phyloP scores from a whole-genome alignment of 64 coral and sea anemone species.

The Cladopsammia gracilis region DNA sequence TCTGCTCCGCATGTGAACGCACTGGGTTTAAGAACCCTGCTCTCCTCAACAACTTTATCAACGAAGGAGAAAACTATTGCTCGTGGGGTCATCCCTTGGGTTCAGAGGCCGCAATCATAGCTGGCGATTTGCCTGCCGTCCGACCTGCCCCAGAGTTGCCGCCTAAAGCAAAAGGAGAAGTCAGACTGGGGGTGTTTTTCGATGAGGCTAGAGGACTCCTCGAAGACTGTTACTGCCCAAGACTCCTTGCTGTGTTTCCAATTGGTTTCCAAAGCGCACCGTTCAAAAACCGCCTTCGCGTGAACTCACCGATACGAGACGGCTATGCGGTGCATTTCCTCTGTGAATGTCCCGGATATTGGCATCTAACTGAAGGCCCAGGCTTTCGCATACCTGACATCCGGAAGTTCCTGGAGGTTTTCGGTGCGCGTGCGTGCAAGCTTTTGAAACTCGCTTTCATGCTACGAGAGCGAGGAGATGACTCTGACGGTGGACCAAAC shows the following conservation, averaged over 20 bases:
- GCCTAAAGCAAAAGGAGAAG: not conserved
- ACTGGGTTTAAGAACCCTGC: conserved; percentile 64
- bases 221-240: conserved; percentile 77
- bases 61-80: conserved; percentile 67
- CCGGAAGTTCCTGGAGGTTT: conserved; percentile 57
- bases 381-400: conserved; percentile 80
- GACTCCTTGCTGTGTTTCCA: conserved; percentile 79
- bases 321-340: conserved; percentile 89
- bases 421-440: conserved; percentile 80
- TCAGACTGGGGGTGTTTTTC: conserved; percentile 33
- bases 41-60: conserved; percentile 35
- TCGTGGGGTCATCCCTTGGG: conserved; percentile 75
- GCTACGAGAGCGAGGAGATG: conserved; percentile 40
- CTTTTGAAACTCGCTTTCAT: conserved; percentile 79
- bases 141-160: not conserved
- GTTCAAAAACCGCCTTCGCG: conserved; percentile 65
- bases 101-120: conserved; percentile 52
- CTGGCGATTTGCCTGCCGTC: conserved; percentile 35
- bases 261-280: conserved; percentile 75
- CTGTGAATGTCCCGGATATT: conserved; percentile 91
- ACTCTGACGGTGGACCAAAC: not conserved
- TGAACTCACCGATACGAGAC: conserved; percentile 75
- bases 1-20: conserved; percentile 77
- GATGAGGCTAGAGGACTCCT: conserved; percentile 38
- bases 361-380: conserved; percentile 83